Evolutionary conservation across 2,888 invertebrate species (phyloP).

Genomic region (Cephus rjabovi): DNA sequence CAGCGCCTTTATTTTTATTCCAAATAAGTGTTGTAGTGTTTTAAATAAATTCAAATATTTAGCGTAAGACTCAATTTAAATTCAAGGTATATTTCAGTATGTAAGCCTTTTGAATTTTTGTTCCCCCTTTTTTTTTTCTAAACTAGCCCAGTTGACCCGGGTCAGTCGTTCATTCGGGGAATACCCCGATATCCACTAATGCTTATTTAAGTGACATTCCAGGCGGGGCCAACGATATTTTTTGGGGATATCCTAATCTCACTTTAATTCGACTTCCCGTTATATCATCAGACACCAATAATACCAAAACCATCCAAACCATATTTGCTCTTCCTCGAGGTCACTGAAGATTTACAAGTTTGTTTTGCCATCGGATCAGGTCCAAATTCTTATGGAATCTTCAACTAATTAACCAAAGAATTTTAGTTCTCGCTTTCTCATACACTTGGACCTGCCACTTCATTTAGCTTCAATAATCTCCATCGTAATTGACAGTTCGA

Average conservation of each 20-base stretch:
- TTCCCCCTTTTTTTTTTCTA: neutral
- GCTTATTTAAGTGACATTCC: constrained; percentile 58
- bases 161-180: constrained; percentile 30
- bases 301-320: neutral
- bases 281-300: constrained; percentile 31
- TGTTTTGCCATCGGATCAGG: neutral
- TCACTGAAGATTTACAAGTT: neutral
- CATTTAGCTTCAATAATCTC: neutral
- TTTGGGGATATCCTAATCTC: constrained; percentile 45
- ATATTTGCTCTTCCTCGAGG: neutral
- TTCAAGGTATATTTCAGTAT: neutral
- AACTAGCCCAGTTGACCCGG: constrained; percentile 17
- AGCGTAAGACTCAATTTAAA: neutral
- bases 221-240: constrained; percentile 26
- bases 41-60: neutral
- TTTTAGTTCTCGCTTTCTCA: neutral
- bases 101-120: neutral
- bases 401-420: neutral
- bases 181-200: constrained; percentile 45
- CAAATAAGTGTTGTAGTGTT: neutral
- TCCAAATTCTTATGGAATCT: neutral
- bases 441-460: neutral
- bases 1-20: neutral
- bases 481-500: neutral
- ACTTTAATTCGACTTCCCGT: constrained; percentile 55